Percentiles rank a stretch among this genome's conserved stretches.
phyloP scores from a whole-genome alignment of 2,113 vertebrate species.

The Telmatochromis brachygnathus region DNA sequence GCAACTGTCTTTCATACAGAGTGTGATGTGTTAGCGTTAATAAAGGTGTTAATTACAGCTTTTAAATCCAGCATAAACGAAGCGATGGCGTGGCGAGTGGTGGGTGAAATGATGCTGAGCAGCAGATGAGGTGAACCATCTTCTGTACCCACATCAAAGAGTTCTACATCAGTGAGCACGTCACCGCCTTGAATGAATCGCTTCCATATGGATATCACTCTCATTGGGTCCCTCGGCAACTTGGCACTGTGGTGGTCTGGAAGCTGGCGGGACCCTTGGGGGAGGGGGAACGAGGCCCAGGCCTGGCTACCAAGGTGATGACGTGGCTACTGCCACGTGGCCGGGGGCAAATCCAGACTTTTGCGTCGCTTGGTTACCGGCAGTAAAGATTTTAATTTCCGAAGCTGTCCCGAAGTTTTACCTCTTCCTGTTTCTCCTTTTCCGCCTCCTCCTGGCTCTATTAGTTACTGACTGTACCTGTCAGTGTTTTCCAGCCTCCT shows the following conservation, averaged over 20 bases:
- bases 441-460: background rate
- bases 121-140: background rate
- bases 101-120: background rate
- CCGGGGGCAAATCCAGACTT: conserved; percentile 22
- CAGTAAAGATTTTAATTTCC: background rate
- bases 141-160: background rate
- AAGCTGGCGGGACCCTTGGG: background rate
- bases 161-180: background rate
- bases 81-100: background rate
- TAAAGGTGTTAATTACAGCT: background rate
- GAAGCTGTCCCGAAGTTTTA: background rate
- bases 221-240: background rate
- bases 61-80: background rate
- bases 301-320: conserved; percentile 22
- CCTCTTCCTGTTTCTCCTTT: background rate
- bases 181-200: background rate
- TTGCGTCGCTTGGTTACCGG: background rate
- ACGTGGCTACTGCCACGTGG: conserved; percentile 15
- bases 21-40: background rate
- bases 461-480: background rate
- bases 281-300: too few relatives aligned
- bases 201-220: background rate
- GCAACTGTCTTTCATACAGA: background rate
- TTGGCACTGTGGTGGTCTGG: background rate
- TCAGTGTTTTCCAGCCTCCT: background rate